Base-by-base conservation (phyloP, 2,113 vertebrate genomes). In the Numida meleagris region DNA sequence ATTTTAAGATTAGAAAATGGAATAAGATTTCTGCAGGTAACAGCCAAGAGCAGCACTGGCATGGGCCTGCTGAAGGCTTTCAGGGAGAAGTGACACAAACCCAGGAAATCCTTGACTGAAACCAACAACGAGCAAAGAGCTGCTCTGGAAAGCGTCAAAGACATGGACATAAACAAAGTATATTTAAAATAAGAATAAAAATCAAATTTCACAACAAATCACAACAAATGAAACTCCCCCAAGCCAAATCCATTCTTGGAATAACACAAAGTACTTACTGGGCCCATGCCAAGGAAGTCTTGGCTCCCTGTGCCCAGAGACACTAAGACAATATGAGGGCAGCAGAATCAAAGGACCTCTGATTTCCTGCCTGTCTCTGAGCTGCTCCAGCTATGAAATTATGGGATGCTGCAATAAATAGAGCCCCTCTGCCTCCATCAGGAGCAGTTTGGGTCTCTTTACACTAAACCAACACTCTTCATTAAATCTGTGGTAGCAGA, bases 71-170 rank as follows among this genome's bases (percentile, higher is more conserved):
- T 66, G 40, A 62, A 78, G 36, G 46, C 51, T 53, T 14, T 4
- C 46, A 83, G 33, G 29, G 63, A 82, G 29, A 89, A 82, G 66
- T 76, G 77, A 63, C 55, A 40, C 23, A 63, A 27, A 67, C 66
- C 57, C 48, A 77, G 59, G 27, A 92, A 87, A 88, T 81, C 46
- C 42, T 76, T 83, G 86, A 82, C 0, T 75, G 57, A 87, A 90
- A 66, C 9, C 53, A 72, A 96, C 74, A 89, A 18, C 66, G 76
- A 68, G 73, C 70, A 87, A 95, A 91, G 21, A 87, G 23, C 42
- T 88, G 42, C 42, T 83, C 75, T 96, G 89, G 88, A 82, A 95
- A 90, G 23, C 21, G 71, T 91, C 82, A 82, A 75, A 94, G 63
- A 61, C 27, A 65, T 27, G 65, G 45, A 92, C 84, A 83, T 66